phyloP scores from a whole-genome alignment of 2,113 vertebrate species.

The Murina feae region DNA sequence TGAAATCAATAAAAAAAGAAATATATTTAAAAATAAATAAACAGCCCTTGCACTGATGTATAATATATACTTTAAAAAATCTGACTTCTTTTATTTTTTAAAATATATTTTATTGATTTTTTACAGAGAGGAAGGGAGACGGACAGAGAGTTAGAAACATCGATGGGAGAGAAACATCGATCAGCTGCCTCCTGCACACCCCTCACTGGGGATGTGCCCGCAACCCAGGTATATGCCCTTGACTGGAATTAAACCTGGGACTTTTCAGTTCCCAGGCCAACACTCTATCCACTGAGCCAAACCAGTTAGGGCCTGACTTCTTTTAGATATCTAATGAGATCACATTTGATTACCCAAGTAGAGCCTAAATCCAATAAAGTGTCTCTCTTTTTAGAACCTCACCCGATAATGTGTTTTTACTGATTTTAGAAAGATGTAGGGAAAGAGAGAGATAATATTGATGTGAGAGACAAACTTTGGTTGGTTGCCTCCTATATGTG shows the following conservation, averaged over 20 bases:
- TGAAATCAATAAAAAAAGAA: no score
- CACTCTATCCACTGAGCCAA: no score
- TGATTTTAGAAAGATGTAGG: not conserved
- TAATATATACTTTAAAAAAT: not conserved
- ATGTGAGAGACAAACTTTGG: not conserved
- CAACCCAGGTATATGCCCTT: no score
- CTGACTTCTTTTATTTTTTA: not conserved
- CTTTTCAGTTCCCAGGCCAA: no score
- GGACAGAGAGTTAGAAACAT: no score
- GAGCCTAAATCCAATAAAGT: constrained; percentile 1
- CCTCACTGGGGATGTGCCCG: no score
- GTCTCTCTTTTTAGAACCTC: not conserved
- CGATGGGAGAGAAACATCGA: no score
- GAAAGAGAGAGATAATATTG: not conserved
- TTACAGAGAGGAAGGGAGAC: no score
- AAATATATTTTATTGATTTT: no score
- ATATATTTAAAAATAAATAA: not conserved
- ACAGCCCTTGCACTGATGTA: not conserved
- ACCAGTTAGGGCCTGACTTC: no score
- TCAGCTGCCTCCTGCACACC: no score
- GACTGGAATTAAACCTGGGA: no score
- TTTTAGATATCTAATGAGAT: not conserved
- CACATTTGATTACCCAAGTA: not conserved
- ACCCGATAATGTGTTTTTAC: not conserved
- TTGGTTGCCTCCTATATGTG: not conserved